phyloP scores from a whole-genome alignment of 2,888 invertebrate genomes.

The Fragum sueziense region DNA sequence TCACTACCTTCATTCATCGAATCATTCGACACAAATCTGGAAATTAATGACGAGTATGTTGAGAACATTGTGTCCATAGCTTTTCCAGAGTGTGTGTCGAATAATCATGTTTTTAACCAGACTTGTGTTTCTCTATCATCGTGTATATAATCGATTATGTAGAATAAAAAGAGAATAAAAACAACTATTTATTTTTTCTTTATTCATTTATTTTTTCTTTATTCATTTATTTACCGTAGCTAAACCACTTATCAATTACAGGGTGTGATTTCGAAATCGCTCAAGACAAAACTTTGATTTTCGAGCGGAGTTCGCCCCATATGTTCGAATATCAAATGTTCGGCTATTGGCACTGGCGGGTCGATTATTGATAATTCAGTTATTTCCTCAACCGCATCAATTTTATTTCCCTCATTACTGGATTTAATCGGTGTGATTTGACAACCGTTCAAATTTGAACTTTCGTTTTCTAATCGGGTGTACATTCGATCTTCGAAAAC shows the following conservation, averaged over 20 bases:
- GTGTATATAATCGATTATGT: neutral
- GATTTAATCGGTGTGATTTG: too few relatives aligned
- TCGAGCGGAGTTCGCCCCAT: too few relatives aligned
- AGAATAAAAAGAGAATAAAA: neutral
- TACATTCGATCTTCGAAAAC: neutral
- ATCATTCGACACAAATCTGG: slow-evolving; percentile 4
- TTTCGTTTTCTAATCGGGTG: too few relatives aligned
- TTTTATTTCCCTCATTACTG: too few relatives aligned
- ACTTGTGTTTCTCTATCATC: slow-evolving; percentile 6
- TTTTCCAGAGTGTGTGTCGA: slow-evolving; percentile 29
- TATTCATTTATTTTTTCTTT: neutral
- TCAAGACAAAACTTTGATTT: neutral
- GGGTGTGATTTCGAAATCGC: neutral
- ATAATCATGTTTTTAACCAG: slow-evolving; percentile 26
- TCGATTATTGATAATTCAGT: too few relatives aligned
- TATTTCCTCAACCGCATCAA: too few relatives aligned
- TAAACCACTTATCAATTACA: neutral
- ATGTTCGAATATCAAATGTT: too few relatives aligned
- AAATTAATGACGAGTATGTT: slow-evolving; percentile 29
- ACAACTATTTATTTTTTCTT: neutral
- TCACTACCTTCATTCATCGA: slow-evolving; percentile 17
- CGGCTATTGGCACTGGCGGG: too few relatives aligned
- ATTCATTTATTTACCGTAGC: neutral
- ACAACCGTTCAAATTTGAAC: too few relatives aligned
- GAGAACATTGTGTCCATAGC: slow-evolving; percentile 16